phyloP scores from a whole-genome alignment of 2,888 invertebrate species.

The Aspidapion aeneum region DNA sequence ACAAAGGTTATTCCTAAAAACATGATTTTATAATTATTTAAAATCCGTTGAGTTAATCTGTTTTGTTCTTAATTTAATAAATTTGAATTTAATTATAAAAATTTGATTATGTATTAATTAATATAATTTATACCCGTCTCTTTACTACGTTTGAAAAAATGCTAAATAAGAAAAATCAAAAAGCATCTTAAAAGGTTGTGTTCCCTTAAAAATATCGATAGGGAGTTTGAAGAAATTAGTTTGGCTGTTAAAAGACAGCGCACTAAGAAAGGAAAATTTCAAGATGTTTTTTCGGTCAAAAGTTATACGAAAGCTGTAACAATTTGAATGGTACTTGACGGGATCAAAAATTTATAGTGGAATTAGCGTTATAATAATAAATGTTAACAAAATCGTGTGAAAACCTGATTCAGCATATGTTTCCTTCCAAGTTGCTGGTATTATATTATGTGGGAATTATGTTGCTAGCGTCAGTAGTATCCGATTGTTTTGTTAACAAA shows the following conservation, averaged over 20 bases:
- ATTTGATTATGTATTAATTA: no score
- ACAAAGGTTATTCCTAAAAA: no score
- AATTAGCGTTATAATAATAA: slow-evolving; percentile 46
- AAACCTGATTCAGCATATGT: slow-evolving; percentile 39
- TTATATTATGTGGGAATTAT: slow-evolving; percentile 42
- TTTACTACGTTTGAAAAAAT: slow-evolving; percentile 42
- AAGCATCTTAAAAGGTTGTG: slow-evolving; percentile 36
- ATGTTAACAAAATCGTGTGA: slow-evolving; percentile 40
- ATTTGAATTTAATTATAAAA: no score
- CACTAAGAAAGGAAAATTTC: slow-evolving; percentile 40
- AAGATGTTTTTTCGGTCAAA: slow-evolving; percentile 40
- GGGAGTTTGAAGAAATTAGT: slow-evolving; percentile 41
- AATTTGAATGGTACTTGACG: slow-evolving; percentile 44
- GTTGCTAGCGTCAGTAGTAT: slow-evolving; percentile 38
- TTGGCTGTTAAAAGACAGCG: slow-evolving; percentile 42
- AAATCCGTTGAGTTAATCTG: no score
- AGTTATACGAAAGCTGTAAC: slow-evolving; percentile 44
- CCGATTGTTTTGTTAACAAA: slow-evolving; percentile 24
- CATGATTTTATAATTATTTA: no score
- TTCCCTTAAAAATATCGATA: slow-evolving; percentile 35
- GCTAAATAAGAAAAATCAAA: slow-evolving; percentile 39
- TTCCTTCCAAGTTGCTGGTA: slow-evolving; percentile 35
- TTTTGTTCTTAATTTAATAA: no score
- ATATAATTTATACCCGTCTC: slow-evolving; percentile 33
- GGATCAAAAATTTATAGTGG: slow-evolving; percentile 45